Evolutionary conservation across 2,797 vertebrate genomes (phyloP).

Genomic region (Sebastes variabilis): DNA sequence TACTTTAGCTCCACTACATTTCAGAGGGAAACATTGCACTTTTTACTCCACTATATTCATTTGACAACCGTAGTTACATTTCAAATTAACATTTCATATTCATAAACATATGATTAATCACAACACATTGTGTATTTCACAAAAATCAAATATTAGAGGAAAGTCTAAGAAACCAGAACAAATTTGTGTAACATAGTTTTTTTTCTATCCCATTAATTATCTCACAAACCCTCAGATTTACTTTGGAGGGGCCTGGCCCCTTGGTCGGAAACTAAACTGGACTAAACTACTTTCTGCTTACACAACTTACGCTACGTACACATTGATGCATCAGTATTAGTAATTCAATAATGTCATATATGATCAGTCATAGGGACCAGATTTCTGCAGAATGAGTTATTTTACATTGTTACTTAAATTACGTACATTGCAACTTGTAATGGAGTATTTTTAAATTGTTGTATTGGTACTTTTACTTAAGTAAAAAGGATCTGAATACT

Average conservation of each 20-base stretch:
- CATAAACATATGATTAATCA: background rate
- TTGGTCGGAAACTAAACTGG: background rate
- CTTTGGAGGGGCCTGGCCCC: background rate
- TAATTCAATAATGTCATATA: background rate
- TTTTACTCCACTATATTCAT: no score
- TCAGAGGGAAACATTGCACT: background rate
- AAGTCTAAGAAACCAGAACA: background rate
- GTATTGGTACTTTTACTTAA: background rate
- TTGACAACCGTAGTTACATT: background rate
- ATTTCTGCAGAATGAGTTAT: background rate
- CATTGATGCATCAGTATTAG: background rate
- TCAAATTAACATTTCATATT: background rate
- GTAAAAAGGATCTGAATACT: background rate
- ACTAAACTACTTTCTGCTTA: background rate
- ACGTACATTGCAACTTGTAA: background rate
- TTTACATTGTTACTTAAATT: background rate
- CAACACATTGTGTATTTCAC: background rate
- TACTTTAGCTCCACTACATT: background rate
- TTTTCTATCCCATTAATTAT: background rate
- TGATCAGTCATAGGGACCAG: background rate
- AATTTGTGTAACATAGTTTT: background rate
- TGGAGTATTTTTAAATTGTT: background rate
- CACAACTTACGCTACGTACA: background rate
- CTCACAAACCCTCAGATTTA: background rate
- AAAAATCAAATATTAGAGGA: background rate